Conservation (phyloP, 2,888 invertebrate genomes). For the Mythimna albipuncta region DNA sequence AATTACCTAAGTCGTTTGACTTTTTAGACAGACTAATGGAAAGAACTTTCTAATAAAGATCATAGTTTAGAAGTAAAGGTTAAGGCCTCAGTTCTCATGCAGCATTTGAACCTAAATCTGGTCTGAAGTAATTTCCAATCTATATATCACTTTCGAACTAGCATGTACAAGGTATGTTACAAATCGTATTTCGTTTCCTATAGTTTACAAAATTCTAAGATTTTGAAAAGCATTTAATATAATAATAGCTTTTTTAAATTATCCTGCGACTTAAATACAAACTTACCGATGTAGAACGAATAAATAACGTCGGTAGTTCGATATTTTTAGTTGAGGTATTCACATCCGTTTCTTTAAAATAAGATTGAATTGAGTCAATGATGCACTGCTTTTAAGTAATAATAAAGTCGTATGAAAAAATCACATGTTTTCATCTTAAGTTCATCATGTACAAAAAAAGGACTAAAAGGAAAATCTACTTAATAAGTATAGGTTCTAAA, state of each 20-base stretch:
- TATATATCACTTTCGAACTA: too few relatives aligned
- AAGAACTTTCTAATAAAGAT: too few relatives aligned
- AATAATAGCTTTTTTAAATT: not conserved
- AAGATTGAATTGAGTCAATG: not conserved
- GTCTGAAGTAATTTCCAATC: too few relatives aligned
- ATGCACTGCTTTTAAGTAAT: not conserved
- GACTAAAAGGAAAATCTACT: not conserved
- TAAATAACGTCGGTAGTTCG: not conserved
- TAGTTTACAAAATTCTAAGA: not conserved
- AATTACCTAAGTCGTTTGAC: too few relatives aligned
- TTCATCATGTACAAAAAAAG: constrained; percentile 1
- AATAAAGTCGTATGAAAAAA: constrained; percentile 2
- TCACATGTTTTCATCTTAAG: not conserved
- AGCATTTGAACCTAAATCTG: too few relatives aligned
- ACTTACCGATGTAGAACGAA: not conserved
- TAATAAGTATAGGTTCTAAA: not conserved
- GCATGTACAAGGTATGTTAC: not conserved
- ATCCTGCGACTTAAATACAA: not conserved
- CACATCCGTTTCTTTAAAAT: constrained; percentile 8
- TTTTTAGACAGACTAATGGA: not conserved
- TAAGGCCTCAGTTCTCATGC: too few relatives aligned
- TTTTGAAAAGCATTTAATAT: not conserved
- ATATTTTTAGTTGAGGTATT: constrained; percentile 1
- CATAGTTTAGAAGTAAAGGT: too few relatives aligned
- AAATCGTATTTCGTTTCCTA: not conserved